Conservation (phyloP, 2,113 vertebrate genomes). For the Nestor notabilis region DNA sequence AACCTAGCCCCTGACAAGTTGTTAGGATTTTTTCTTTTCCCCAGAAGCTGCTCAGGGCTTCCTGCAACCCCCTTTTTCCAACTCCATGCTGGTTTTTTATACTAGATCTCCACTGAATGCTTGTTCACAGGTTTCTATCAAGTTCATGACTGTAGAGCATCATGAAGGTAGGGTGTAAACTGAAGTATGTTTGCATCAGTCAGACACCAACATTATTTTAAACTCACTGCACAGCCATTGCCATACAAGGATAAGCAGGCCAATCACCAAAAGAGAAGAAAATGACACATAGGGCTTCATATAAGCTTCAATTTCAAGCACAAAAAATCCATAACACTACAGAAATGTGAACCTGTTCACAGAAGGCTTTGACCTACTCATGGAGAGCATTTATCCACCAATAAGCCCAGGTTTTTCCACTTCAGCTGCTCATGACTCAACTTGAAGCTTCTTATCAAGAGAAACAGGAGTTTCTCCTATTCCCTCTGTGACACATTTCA, state of each 20-base stretch:
- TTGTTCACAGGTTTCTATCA: background rate
- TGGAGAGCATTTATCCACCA: background rate
- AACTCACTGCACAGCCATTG: background rate
- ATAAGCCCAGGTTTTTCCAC: background rate
- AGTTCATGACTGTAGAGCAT: background rate
- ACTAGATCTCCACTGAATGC: background rate
- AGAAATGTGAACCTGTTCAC: background rate
- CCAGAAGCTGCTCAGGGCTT: background rate
- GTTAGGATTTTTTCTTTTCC: background rate
- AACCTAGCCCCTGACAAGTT: background rate
- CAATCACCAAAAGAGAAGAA: background rate
- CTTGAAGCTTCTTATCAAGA: background rate
- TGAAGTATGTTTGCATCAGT: background rate
- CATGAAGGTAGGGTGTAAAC: background rate
- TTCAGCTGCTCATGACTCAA: background rate
- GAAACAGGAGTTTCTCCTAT: background rate
- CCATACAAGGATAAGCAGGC: background rate
- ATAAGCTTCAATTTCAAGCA: background rate
- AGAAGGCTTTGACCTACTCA: background rate
- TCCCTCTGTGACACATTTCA: background rate
- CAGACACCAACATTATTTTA: background rate
- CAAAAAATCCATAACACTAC: background rate
- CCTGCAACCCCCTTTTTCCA: background rate
- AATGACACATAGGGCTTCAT: background rate
- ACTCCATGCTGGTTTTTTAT: background rate